These are phyloP conservation scores for Hypercompe scribonia DNA, from an alignment of 2,888 invertebrate genomes.

Conservation along the genomic window DNA sequence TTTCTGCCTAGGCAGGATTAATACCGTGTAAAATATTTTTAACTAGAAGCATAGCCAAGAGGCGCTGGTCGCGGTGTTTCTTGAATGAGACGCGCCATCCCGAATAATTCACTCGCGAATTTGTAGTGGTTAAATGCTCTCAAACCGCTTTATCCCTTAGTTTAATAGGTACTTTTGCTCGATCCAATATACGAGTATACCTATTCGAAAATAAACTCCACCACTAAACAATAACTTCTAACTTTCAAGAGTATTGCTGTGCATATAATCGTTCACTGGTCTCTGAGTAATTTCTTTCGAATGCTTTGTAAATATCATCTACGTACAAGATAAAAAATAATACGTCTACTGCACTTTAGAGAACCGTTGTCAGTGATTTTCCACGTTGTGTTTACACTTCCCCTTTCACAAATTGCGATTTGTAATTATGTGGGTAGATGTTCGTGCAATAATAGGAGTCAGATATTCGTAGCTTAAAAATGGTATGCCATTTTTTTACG, in stretches of 20 bases:
- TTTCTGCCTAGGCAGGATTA: not conserved
- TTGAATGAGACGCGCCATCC: conserved; percentile 31
- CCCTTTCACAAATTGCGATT: not conserved
- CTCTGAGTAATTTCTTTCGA: conserved; percentile 24
- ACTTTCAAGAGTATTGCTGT: not conserved
- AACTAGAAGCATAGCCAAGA: conserved; percentile 4
- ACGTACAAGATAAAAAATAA: not conserved
- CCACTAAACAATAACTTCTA: not conserved
- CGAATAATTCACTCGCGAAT: conserved; percentile 46
- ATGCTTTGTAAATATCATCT: conserved; percentile 27
- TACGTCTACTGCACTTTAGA: conserved; percentile 8
- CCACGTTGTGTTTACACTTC: conserved; percentile 4
- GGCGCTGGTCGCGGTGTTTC: conserved; percentile 4
- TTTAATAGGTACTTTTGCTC: conserved; percentile 36
- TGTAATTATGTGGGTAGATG: not conserved
- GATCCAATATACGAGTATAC: conserved; percentile 17
- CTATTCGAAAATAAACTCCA: conserved; percentile 6
- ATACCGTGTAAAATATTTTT: conserved; percentile 18
- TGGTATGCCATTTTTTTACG: too few relatives aligned
- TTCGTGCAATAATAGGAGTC: not conserved
- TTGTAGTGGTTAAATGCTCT: conserved; percentile 48
- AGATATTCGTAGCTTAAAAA: not conserved
- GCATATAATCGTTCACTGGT: conserved; percentile 3
- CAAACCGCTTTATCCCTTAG: conserved; percentile 33
- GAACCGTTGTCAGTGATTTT: conserved; percentile 7